A percentile compares a stretch with the other conserved stretches of the same genome.
These are phyloP conservation scores for Thripadectes ignobilis DNA, from an alignment of 2,797 vertebrate species.

Conservation along the genomic window DNA sequence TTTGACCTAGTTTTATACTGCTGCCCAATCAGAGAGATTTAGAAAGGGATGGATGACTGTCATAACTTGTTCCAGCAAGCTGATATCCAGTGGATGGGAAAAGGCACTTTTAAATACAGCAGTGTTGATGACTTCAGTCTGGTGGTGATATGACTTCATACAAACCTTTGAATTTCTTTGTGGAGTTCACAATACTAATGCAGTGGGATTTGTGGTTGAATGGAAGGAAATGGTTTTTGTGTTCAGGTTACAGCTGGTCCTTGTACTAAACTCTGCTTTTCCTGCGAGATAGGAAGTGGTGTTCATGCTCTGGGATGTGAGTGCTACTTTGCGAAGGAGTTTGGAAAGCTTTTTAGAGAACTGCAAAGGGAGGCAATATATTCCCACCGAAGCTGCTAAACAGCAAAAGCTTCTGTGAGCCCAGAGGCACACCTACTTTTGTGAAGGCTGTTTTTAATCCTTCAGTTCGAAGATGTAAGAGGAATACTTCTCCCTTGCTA, in stretches of 20 bases:
- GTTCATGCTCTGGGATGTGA: not conserved
- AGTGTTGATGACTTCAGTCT: rapidly evolving
- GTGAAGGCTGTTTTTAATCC: constrained; percentile 12
- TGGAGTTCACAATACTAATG: not conserved
- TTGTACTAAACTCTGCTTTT: not conserved
- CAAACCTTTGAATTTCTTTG: not conserved
- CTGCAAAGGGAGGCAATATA: not conserved
- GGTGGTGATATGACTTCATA: not conserved
- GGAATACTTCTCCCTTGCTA: not conserved
- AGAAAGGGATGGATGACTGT: not conserved
- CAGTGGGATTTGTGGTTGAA: not conserved
- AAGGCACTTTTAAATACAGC: not conserved
- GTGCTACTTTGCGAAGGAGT: not conserved
- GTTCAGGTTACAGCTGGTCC: not conserved
- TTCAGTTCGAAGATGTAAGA: not conserved
- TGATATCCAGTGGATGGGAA: not conserved
- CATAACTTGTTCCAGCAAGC: rapidly evolving
- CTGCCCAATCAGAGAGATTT: not conserved
- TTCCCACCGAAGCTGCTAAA: constrained; percentile 1
- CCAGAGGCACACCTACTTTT: not conserved
- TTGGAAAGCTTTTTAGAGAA: not conserved
- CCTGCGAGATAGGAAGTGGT: not conserved
- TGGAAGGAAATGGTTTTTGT: not conserved
- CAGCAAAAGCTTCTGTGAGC: not conserved
- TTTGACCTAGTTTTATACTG: not conserved